phyloP scores from a whole-genome alignment of 2,113 vertebrate genomes.

The Megaceryle torquata region DNA sequence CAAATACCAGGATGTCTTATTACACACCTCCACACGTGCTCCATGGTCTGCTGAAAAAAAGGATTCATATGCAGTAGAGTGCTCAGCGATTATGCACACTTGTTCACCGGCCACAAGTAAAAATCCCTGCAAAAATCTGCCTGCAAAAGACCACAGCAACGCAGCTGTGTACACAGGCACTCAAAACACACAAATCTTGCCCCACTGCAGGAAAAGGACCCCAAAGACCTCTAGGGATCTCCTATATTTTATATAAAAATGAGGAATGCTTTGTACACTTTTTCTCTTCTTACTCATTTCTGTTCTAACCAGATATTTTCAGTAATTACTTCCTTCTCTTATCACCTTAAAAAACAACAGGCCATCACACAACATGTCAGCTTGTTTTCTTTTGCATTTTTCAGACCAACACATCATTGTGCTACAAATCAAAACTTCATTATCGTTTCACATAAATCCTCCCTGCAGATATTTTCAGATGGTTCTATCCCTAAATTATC shows the following conservation, averaged over 20 bases:
- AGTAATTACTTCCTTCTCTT: neutral
- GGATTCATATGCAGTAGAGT: neutral
- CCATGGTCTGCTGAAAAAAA: neutral
- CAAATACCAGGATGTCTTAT: neutral
- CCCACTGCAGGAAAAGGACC: neutral
- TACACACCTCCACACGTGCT: neutral
- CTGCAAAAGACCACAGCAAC: neutral
- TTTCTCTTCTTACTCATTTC: neutral
- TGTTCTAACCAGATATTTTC: neutral
- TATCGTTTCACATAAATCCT: neutral
- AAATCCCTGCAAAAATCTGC: neutral
- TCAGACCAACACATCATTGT: neutral
- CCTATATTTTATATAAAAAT: neutral
- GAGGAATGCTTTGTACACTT: neutral
- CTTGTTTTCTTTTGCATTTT: neutral
- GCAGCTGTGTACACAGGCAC: neutral
- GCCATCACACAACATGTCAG: neutral
- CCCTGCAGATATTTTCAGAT: neutral
- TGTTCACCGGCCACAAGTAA: neutral
- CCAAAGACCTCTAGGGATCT: neutral
- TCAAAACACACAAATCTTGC: neutral
- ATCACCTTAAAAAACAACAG: neutral
- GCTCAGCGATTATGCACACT: neutral
- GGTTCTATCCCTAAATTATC: neutral
- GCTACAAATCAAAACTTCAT: neutral